Base-by-base conservation (phyloP, 2,888 invertebrate species). In the Nephrocerus scutellatus region DNA sequence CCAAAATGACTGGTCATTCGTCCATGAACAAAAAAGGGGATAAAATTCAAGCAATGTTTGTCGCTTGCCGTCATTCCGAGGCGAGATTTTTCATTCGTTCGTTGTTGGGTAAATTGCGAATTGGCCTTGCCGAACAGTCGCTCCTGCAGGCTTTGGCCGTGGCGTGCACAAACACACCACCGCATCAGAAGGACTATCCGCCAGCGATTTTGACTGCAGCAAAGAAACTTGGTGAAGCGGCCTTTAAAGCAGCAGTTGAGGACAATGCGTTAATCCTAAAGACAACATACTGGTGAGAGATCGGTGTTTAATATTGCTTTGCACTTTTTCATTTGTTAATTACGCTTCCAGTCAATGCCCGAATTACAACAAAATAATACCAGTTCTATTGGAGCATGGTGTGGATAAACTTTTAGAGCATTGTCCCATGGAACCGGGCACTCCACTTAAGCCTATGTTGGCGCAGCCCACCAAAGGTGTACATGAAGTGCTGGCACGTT, bases 401-500 rank as follows among this genome's bases (percentile, higher is more conserved):
- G 74, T 88, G 6, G 67, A 72, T 7, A 77, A 76, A 22, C 72
- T 98, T 38, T 82, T 86, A 0, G 70, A 76, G 22, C 77, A 81
- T 57, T 97, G 97, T 66, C 83, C 83, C 55, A 76, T 97, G 39
- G 80, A 84, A 15, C 92, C 93, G 9, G 93, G 93, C 33, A 77
- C 95, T 50, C 98, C 98, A 9, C 73, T 98, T 48, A 91, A 95
- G 64, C 98, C 98, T 1, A 98, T 98, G 98, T 73, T 98, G 57
- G 98, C 98, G 0, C 96, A 97, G 34, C 97, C 98, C 4, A 93
- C 97, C 0, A 89, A 86, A 65, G 95, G 93, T 4, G 85, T 97
- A 2, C 77, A 80, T 46, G 93, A 95, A 64, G 85, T 96, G 5
- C 69, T 96, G 36, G 75, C 79, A 43, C 75, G 77, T 41, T 90